Percentiles rank a stretch among this genome's conserved stretches.
Conservation (phyloP, 2,113 vertebrate species). For the Cercocebus atys region DNA sequence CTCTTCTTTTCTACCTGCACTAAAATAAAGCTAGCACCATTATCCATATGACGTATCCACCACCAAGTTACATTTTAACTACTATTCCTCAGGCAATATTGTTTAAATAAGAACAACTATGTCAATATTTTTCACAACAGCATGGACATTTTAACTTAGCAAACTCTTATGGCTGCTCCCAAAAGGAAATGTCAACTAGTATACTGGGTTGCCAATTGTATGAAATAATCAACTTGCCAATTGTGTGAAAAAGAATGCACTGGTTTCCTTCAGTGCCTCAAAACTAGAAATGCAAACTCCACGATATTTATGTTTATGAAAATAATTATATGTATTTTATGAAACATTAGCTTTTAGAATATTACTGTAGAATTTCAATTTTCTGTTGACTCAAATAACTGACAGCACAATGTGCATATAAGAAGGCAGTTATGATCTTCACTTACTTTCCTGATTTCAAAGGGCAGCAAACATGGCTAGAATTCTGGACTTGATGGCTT, state of each 20-base stretch:
- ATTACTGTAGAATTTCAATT: slow-evolving; percentile 48
- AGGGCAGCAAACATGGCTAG: not conserved
- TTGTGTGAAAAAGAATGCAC: slow-evolving; percentile 73
- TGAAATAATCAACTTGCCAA: slow-evolving; percentile 43
- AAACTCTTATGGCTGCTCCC: slow-evolving; percentile 77
- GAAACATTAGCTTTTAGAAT: slow-evolving; percentile 64
- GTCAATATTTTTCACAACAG: slow-evolving; percentile 73
- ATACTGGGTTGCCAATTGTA: slow-evolving; percentile 57
- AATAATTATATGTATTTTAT: not conserved
- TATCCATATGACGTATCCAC: slow-evolving; percentile 1
- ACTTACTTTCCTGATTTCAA: not conserved
- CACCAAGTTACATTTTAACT: slow-evolving; percentile 38
- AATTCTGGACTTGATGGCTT: not conserved
- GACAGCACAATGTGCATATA: slow-evolving; percentile 12
- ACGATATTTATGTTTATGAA: slow-evolving; percentile 60
- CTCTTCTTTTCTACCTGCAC: slow-evolving; percentile 67
- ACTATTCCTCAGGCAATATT: not conserved
- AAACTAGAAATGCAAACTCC: slow-evolving; percentile 74
- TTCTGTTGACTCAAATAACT: slow-evolving; percentile 53
- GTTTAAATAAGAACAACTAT: slow-evolving; percentile 45
- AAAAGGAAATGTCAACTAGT: slow-evolving; percentile 77
- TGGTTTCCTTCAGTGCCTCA: slow-evolving; percentile 78
- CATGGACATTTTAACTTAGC: slow-evolving; percentile 65
- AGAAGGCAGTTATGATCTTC: not conserved
- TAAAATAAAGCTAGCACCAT: slow-evolving; percentile 71